Evolutionary conservation across 2,797 vertebrate species (phyloP).

Genomic region (Syngnathus acus): DNA sequence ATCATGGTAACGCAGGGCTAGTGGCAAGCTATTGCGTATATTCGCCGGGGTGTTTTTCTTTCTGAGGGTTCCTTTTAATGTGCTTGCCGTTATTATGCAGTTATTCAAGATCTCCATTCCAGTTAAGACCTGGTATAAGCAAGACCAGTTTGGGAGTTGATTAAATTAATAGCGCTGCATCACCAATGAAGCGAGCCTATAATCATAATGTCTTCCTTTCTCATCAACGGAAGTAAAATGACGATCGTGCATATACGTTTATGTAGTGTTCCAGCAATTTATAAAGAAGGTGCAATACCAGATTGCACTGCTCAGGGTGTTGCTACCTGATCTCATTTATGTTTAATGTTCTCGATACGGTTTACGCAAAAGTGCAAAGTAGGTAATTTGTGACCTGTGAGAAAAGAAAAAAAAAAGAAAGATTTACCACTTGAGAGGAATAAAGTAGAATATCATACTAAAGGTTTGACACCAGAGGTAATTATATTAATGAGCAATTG

Average conservation of each 20-base stretch:
- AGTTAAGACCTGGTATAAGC: background rate
- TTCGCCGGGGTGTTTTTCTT: conserved; percentile 17
- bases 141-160: background rate
- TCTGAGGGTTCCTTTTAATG: conserved; percentile 22
- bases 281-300: background rate
- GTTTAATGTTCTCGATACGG: background rate
- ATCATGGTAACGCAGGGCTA: conserved; percentile 47
- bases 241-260: background rate
- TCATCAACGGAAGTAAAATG: background rate
- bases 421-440: background rate
- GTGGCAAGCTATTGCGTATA: conserved; percentile 55
- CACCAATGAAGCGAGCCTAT: background rate
- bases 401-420: background rate
- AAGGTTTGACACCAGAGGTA: too few relatives aligned
- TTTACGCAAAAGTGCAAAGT: background rate
- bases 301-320: background rate
- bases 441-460: too few relatives aligned
- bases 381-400: background rate
- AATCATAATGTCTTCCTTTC: conserved; percentile 1
- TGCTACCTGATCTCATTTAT: background rate
- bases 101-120: background rate
- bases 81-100: background rate
- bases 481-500: too few relatives aligned
- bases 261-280: background rate
- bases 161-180: background rate